phyloP scores from a whole-genome alignment of 1,140 invertebrate species.

The Araneus ventricosus region DNA sequence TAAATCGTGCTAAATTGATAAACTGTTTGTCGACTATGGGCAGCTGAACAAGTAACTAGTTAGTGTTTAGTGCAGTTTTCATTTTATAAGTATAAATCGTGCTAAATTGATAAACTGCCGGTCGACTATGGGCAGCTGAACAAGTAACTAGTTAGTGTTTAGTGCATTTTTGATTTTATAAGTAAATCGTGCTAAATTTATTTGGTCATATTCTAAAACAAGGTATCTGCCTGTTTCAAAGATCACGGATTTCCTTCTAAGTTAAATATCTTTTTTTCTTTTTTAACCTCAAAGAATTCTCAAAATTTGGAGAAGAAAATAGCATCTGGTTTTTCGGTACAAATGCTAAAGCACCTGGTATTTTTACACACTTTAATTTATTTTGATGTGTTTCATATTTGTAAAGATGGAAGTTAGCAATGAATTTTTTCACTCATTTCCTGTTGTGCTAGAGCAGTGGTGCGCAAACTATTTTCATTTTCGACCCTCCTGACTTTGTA shows the following conservation, averaged over 20 bases:
- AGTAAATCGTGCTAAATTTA: neutral
- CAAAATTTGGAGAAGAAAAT: too few species aligned
- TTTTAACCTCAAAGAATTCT: too few species aligned
- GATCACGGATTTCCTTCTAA: neutral
- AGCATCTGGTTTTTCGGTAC: too few species aligned
- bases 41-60: slow-evolving; percentile 86
- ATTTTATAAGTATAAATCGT: too few species aligned
- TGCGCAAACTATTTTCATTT: too few species aligned
- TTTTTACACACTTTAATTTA: too few species aligned
- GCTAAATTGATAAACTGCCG: neutral
- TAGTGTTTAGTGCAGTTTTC: slow-evolving; percentile 75
- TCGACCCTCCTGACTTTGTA: too few species aligned
- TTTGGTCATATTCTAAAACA: neutral
- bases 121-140: slow-evolving; percentile 88
- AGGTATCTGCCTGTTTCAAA: neutral
- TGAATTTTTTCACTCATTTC: too few species aligned
- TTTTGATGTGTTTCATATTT: too few species aligned
- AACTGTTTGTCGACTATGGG: slow-evolving; percentile 85
- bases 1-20: slow-evolving; percentile 29
- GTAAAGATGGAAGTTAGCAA: too few species aligned
- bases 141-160: slow-evolving; percentile 83
- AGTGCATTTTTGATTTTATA: slow-evolving; percentile 11
- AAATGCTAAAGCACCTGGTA: too few species aligned
- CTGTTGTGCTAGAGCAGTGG: too few species aligned
- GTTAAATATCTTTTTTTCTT: neutral